Evolutionary conservation across 2,888 invertebrate species (phyloP), one percentile per base, ranked within the genome.

Genomic region (Listrodromus nycthemerus): DNA sequence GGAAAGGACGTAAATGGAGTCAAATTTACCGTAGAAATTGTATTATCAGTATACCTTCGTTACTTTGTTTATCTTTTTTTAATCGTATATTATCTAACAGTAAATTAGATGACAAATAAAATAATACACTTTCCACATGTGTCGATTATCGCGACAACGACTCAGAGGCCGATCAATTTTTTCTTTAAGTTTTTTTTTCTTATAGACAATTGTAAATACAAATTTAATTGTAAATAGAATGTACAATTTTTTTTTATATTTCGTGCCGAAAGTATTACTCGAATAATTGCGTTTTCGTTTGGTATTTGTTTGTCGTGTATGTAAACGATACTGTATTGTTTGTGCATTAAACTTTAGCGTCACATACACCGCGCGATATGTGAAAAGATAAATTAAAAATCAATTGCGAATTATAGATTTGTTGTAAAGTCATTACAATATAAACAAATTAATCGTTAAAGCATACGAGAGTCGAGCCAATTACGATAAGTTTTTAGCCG

Each of bases 71-170:
- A 41, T 58, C 45, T 70, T 21, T n/a, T 73, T 16, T 77, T 75
- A 74, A 63, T 67, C 33, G 50, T 67, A 80, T 77, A 80, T 80
- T 65, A 58, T 70, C 30, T 41, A 80, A 70, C 37, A 52, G 63
- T 81, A 84, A 77, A 74, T 69, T 78, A 80, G 16, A 65, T 70
- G 69, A 77, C 63, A 78, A 84, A 70, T 84, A 78, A 84, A 77
- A 84, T 67, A 84, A 74, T 80, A 80, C 73, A 55, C 63, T 80
- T 74, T 41, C 45, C 73, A 70, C 65, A 73, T 70, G 6, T 77
- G 48, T 70, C 58, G 71, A 52, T 75, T 76, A 52, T 66, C 41
- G 21, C 61, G 61, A 30, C 45, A 77, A 63, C 45, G 33, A 80
- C 63, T 30, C 19, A 2, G 19, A 61, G 48, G 45, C 45, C 48